Conservation (phyloP, 2,888 invertebrate genomes). For the Caenorhabditis plicata region DNA sequence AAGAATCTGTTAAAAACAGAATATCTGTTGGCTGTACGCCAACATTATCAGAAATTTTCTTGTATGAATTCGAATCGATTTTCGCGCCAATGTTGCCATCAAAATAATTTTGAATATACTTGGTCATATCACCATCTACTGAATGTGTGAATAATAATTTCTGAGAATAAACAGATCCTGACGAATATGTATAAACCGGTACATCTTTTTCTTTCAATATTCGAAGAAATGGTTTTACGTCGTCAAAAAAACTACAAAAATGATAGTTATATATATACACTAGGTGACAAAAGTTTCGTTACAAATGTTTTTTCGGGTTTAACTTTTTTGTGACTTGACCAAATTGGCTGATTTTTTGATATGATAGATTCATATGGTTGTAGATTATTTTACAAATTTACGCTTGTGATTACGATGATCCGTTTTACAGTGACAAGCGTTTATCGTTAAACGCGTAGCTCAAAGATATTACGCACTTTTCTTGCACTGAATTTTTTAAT, state of each 20-base stretch:
- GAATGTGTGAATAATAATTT: conserved; percentile 82
- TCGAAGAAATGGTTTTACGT: conserved; percentile 78
- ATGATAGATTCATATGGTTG: too few relatives aligned
- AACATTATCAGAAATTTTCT: conserved; percentile 76
- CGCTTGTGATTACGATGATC: too few relatives aligned
- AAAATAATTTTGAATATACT: conserved; percentile 80
- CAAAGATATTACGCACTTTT: too few relatives aligned
- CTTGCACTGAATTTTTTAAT: too few relatives aligned
- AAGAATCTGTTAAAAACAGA: conserved; percentile 86
- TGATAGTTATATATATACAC: background rate
- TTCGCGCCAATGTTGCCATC: conserved; percentile 85
- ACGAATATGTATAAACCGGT: conserved; percentile 83
- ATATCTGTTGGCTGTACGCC: conserved; percentile 74
- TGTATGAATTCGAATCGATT: conserved; percentile 78
- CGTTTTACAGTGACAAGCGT: too few relatives aligned
- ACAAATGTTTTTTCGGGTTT: too few relatives aligned
- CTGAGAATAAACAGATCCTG: conserved; percentile 87
- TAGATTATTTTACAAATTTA: too few relatives aligned
- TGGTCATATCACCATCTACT: conserved; percentile 77
- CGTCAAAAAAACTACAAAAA: conserved; percentile 76
- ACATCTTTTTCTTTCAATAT: conserved; percentile 74
- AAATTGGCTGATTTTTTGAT: too few relatives aligned
- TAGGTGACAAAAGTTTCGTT: too few relatives aligned
- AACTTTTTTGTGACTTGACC: too few relatives aligned
- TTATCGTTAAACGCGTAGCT: too few relatives aligned